Base-by-base conservation (phyloP, 2,113 vertebrate genomes). In the Hirundichthys speculiger region DNA sequence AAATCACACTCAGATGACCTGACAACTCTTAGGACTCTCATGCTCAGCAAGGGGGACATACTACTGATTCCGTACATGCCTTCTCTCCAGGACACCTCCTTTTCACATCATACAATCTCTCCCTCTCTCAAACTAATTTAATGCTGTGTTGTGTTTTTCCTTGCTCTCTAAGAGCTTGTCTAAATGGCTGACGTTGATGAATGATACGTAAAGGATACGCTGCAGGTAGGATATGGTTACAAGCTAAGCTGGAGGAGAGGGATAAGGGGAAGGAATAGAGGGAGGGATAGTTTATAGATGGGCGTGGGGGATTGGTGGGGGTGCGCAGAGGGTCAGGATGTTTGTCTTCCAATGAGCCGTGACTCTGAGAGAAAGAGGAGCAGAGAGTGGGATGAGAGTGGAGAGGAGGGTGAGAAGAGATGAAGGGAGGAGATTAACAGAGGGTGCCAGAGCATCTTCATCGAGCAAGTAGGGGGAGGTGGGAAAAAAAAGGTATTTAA, bases 201-300 rank as follows among this genome's bases (percentile, higher is more conserved):
- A 94, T 93, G 93, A 45, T 87, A 86, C 92, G 93, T 93, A 92
- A 94, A 86, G 77, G 87, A 92, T 90, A 90, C 61, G 83, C 90
- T 95, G 93, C 92, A 92, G 89, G 93, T 93, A 93, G 91, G 89
- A 90, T 95, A 91, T 46, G 81, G 90, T 96, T 95, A 94, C 93
- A 89, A 69, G 81, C 89, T 86, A 80, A 91, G 84, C 80, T 87
- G 83, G 27, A 75, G 77, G 82, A 79, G 82, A 34, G 83, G 88
- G 80, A 79, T 68, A 75, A 69, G 69, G 71, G 75, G 66, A 76
- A 80, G 80, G 73, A 64, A 86, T 59, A 75, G 72, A 77, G 79
- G 77, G 82, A 88, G 87, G 84, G 83, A 89, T 88, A 69, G 83
- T 88, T 87, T 85, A 83, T 79, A 88, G 83, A 89, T 76, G 79